A percentile compares a stretch with the other conserved stretches of the same genome.
These are phyloP conservation scores for Brenthis daphne DNA, from an alignment of 2,888 invertebrate genomes.

Conservation along the genomic window DNA sequence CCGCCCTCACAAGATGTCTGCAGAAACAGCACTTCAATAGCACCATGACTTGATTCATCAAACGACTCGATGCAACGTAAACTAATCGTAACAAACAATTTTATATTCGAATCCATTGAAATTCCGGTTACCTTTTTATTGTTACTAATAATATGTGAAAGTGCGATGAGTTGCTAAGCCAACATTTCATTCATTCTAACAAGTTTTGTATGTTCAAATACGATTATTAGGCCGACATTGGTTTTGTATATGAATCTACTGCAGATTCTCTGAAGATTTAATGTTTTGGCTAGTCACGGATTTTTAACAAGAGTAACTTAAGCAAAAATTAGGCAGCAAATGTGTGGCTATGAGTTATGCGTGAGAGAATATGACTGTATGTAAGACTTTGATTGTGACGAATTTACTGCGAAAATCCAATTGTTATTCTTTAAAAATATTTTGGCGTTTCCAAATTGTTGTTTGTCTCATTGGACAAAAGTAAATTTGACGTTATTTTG, in stretches of 20 bases:
- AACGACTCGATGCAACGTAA: conserved; percentile 44
- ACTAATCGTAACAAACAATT: conserved; percentile 60
- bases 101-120: conserved; percentile 59
- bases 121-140: conserved; percentile 52
- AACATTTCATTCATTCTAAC: conserved; percentile 39
- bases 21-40: conserved; percentile 69
- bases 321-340: conserved; percentile 40
- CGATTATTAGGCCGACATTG: conserved; percentile 20
- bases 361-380: conserved; percentile 38
- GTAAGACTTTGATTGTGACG: conserved; percentile 43
- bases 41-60: conserved; percentile 67
- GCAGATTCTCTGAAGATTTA: conserved; percentile 21
- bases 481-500: conserved; percentile 75
- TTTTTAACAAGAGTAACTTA: conserved; percentile 32
- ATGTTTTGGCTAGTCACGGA: conserved; percentile 40
- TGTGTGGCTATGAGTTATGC: conserved; percentile 41
- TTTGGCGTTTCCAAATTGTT: conserved; percentile 67
- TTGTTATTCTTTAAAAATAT: conserved; percentile 56
- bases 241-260: conserved; percentile 20
- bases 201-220: conserved; percentile 33
- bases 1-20: conserved; percentile 73
- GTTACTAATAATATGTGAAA: conserved; percentile 45
- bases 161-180: conserved; percentile 42
- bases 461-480: conserved; percentile 62
- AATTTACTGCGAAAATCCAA: conserved; percentile 52